Percentiles rank a stretch among this genome's conserved stretches.
phyloP scores from a whole-genome alignment of 2,888 invertebrate genomes.

The Petrolisthes cinctipes region DNA sequence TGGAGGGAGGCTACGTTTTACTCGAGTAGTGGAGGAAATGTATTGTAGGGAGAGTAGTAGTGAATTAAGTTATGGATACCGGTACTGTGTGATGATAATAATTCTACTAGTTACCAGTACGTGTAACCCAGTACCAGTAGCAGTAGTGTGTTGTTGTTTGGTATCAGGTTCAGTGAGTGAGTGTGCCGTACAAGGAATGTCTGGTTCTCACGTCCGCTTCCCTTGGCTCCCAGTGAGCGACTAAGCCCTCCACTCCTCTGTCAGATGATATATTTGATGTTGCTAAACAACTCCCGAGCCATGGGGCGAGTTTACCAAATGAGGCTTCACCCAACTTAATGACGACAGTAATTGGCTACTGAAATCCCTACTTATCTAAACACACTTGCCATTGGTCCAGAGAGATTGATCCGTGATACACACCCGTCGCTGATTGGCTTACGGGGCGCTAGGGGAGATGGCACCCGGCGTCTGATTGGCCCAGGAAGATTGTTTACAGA shows the following conservation, averaged over 20 bases:
- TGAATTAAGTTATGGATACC: too few relatives aligned
- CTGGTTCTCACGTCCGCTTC: constrained; percentile 36
- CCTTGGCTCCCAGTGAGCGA: constrained; percentile 50
- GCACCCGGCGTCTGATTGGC: constrained; percentile 46
- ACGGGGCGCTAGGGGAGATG: constrained; percentile 44
- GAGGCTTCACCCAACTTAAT: constrained; percentile 66
- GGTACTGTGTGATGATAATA: too few relatives aligned
- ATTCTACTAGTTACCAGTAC: too few relatives aligned
- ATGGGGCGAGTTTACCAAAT: constrained; percentile 66
- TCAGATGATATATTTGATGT: constrained; percentile 65
- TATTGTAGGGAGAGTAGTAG: too few relatives aligned
- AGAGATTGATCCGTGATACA: constrained; percentile 66
- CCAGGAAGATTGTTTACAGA: constrained; percentile 52
- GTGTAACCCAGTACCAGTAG: too few relatives aligned
- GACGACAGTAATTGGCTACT: constrained; percentile 66
- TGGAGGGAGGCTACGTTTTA: too few relatives aligned
- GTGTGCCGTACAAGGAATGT: constrained; percentile 11
- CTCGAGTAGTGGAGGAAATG: too few relatives aligned
- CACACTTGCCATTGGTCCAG: constrained; percentile 65
- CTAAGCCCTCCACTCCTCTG: constrained; percentile 54
- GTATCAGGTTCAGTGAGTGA: neutral
- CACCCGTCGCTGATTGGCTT: constrained; percentile 60
- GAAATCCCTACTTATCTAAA: constrained; percentile 66
- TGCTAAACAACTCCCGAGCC: constrained; percentile 65
- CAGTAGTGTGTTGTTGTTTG: too few relatives aligned